Evolutionary conservation across 2,888 invertebrate species (phyloP), one percentile per base, ranked within the genome.

Genomic region (Drosophila borborema): DNA sequence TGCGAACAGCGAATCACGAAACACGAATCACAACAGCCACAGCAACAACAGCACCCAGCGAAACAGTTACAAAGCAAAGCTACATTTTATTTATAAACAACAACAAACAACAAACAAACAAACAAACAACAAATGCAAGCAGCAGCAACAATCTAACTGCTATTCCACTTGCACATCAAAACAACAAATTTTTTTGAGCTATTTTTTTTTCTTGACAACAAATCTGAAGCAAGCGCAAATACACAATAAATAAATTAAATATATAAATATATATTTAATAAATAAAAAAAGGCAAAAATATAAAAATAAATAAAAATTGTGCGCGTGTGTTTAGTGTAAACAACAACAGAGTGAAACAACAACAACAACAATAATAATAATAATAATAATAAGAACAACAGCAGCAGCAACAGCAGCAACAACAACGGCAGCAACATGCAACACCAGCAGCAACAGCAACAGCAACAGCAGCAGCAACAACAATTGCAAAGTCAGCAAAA

Each of bases 291-390:
- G 38, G 38, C 23, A 14, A 38, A 14, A 40, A 20, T 2, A 40
- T 40, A 72, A 46, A 28, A 10, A n/a, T 51, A 18, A 43, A 28
- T n/a, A 20, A 66, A 72, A 69, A 68, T 41, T 73, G 77, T 65
- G 41, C 78, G 79, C 61, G 78, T 66, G 84, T 81, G 84, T 58
- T 67, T 68, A 83, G 87, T 87, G 87, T 71, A 56, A 82, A 55
- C 81, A 82, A 75, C 71, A 74, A 58, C 62, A 53, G 31, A 68
- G 31, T 63, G 63, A 59, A 64, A 34, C 48, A 55, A 45, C 59
- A 48, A 53, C 54, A 43, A 45, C 10, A 31, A 34, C 49, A 79
- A 51, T 78, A 78, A 69, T 14, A 16, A 7, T 49, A 51, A 28
- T 53, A 38, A 34, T 28, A 16, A 8, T 14, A 80, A 49, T 78